phyloP scores from a whole-genome alignment of 2,113 vertebrate genomes.

The Hippocampus guttulatus region DNA sequence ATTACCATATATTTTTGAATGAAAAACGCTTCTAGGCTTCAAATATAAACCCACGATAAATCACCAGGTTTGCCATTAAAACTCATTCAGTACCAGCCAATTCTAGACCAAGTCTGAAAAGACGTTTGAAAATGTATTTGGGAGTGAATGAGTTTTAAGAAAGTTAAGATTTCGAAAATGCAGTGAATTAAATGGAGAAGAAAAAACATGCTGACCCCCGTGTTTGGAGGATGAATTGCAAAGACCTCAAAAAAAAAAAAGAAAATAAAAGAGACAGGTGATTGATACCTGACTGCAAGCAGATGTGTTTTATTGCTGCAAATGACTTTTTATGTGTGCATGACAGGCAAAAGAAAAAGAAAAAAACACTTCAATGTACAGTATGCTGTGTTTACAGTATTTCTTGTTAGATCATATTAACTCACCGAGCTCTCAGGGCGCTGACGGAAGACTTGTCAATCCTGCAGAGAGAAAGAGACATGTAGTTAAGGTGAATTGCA shows the following conservation, averaged over 20 bases:
- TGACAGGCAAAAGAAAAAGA: background rate
- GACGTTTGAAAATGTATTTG: too few relatives aligned
- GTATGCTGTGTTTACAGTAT: background rate
- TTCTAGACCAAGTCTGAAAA: too few relatives aligned
- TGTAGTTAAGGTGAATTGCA: background rate
- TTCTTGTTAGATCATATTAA: slow-evolving; percentile 14
- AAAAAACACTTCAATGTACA: background rate
- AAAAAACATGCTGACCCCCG: background rate
- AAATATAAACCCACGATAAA: too few relatives aligned
- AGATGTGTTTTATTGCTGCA: background rate
- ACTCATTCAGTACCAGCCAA: too few relatives aligned
- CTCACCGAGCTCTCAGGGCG: slow-evolving; percentile 68
- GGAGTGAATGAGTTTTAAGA: too few relatives aligned
- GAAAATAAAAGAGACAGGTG: background rate
- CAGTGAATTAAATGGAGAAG: background rate
- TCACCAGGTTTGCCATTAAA: too few relatives aligned
- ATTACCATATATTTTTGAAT: too few relatives aligned
- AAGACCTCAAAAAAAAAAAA: background rate
- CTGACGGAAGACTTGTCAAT: slow-evolving; percentile 69
- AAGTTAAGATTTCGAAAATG: too few relatives aligned
- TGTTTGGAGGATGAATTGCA: background rate
- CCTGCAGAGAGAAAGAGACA: slow-evolving; percentile 48
- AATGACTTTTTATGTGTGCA: background rate
- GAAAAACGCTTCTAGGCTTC: too few relatives aligned
- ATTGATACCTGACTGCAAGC: background rate